Base-by-base conservation (phyloP, 2,113 vertebrate species). In the Morone chrysops region DNA sequence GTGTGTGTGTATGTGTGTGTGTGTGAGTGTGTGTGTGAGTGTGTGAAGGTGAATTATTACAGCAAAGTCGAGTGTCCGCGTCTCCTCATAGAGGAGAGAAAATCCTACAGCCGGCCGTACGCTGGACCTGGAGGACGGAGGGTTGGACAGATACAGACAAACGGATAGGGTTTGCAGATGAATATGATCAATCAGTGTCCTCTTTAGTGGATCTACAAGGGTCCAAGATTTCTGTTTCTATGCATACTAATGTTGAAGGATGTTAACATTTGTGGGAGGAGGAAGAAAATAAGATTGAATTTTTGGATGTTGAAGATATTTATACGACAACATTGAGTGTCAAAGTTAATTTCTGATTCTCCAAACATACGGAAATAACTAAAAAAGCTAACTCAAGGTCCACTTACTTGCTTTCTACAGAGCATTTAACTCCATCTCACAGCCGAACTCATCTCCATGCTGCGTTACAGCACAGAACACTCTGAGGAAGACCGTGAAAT, bases 21-120 rank as follows among this genome's bases (percentile, higher is more conserved):
- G 25, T 72, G 72, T 31, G n/a, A n/a, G n/a, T 57, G 54, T 62
- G 8, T 59, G 38, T 75, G 72, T 43, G 68, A n/a, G 53, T 56
- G 73, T 60, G 66, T 54, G 94, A 45, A 48, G 95, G 95, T 95
- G 96, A 95, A 96, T 93, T 36, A 95, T 95, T 95, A 45, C 36
- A 36, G 50, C 8, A n/a, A 96, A 68, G 94, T 93, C 93, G 95
- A 96, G 97, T 91, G 96, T 94, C 95, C 53, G 59, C 82, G 90
- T 97, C 96, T 97, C 97, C 97, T 98, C 98, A 99, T 56, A 93
- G 97, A 99, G 97, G 98, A 98, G 97, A 92, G 93, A 95, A 88
- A 92, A 90, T 96, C 96, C 95, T 96, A 94, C 96, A 96, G 96
- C 96, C 95, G 94, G 94, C 50, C 4, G 68, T 67, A 75, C 4